Evolutionary conservation across 2,888 invertebrate species (phyloP), one percentile per base, ranked within the genome.

Genomic region (Drosophila siamana): DNA sequence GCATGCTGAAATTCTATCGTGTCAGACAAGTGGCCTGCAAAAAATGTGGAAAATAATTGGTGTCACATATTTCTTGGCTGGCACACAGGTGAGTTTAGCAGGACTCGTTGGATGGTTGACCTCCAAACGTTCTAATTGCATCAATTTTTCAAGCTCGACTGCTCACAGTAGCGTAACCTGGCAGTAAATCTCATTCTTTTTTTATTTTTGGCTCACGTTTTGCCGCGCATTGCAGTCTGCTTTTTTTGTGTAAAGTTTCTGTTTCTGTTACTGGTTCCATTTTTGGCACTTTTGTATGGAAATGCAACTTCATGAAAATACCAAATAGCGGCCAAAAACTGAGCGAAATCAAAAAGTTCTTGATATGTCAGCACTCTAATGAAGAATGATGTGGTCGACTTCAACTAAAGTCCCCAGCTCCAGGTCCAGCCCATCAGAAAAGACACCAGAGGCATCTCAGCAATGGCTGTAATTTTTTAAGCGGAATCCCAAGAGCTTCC

Each of bases 91-190:
- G 33, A 38, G 5, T 24, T 61, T 5, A 13, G 16, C 50, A 33
- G 50, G 19, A 33, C 44, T 46, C 24, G 36, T 41, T 56, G 63
- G 67, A 55, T 76, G 62, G 74, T 71, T 86, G 87, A 81, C 81
- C 81, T 86, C 85, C 74, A 84, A 69, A 75, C 87, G 43, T 61
- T 81, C 88, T 87, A 83, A 83, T 83, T 87, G 82, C 82, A 55
- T 74, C 82, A 69, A 83, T 83, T 83, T 83, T 83, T 87, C 88
- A 87, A 50, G 86, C 88, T 83, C 65, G 61, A 63, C 44, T 66
- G 78, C 68, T 51, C 71, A 57, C 22, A 64, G 62, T 62, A 13
- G 13, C 36, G 36, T 2, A 36, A 36, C 13, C 13, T 38, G 57
- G 7, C 48, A 38, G 13, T 19, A n/a, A 19, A 44, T 40, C 46